Evolutionary conservation across 1,140 invertebrate species (phyloP).

Genomic region (Leptinotarsa undecemlineata): DNA sequence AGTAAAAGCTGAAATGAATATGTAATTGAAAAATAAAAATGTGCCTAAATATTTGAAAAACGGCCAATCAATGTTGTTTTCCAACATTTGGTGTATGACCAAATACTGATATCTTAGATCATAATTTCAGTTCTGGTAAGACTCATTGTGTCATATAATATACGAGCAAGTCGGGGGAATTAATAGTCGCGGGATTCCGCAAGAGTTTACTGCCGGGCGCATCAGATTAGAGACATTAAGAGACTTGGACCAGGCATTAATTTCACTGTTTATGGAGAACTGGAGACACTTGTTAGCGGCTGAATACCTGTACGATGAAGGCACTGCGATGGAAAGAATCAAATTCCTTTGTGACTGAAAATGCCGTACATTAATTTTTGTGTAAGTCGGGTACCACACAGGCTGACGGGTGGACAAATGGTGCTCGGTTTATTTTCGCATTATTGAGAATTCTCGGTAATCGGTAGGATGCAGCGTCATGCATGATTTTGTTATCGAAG

Average conservation of each 20-base stretch:
- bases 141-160: constrained; percentile 50
- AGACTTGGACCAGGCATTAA: constrained; percentile 51
- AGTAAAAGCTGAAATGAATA: too few relatives aligned
- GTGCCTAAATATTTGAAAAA: too few relatives aligned
- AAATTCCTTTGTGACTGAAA: constrained; percentile 27
- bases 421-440: not conserved
- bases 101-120: not conserved
- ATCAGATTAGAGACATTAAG: constrained; percentile 57
- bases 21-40: too few relatives aligned
- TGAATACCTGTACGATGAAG: constrained; percentile 22
- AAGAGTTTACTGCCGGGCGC: constrained; percentile 53
- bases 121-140: constrained; percentile 26
- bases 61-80: too few relatives aligned
- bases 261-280: constrained; percentile 54
- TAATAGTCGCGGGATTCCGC: constrained; percentile 55
- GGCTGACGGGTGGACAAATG: constrained; percentile 9
- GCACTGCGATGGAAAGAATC: constrained; percentile 12
- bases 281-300: constrained; percentile 29
- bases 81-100: too few relatives aligned
- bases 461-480: not conserved
- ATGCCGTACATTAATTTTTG: constrained; percentile 23
- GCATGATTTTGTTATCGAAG: too few relatives aligned
- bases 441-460: not conserved
- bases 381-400: constrained; percentile 17
- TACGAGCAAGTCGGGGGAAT: constrained; percentile 50